Conservation (phyloP, 2,888 invertebrate species). For the Globia sparganii region DNA sequence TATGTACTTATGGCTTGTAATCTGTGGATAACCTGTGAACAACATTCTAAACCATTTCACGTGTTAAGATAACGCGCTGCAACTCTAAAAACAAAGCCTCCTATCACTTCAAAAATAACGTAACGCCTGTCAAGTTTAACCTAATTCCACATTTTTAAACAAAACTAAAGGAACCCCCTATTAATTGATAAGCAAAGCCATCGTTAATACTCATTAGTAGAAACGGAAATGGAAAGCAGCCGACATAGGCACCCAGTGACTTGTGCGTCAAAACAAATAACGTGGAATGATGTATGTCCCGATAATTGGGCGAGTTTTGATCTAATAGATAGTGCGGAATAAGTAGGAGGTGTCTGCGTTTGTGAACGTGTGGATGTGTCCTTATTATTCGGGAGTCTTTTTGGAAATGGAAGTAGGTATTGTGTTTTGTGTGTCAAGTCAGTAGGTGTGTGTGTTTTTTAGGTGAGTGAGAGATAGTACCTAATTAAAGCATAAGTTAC, state of each 20-base stretch:
- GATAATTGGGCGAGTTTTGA: slow-evolving; percentile 85
- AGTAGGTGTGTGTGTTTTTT: neutral
- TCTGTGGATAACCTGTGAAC: slow-evolving; percentile 1
- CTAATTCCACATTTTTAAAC: slow-evolving; percentile 50
- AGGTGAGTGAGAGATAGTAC: neutral
- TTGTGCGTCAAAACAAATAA: slow-evolving; percentile 86
- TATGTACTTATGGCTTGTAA: neutral
- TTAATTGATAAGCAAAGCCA: slow-evolving; percentile 62
- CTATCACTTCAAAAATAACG: slow-evolving; percentile 17
- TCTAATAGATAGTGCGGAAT: slow-evolving; percentile 76
- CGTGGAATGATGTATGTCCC: slow-evolving; percentile 83
- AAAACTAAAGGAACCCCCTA: slow-evolving; percentile 40
- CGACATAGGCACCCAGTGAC: slow-evolving; percentile 58
- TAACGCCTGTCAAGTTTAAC: slow-evolving; percentile 35
- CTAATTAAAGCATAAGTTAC: neutral
- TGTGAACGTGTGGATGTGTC: slow-evolving; percentile 36
- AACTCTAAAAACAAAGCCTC: slow-evolving; percentile 1
- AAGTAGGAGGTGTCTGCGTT: slow-evolving; percentile 59
- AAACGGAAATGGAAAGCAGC: slow-evolving; percentile 66
- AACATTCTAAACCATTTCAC: slow-evolving; percentile 9
- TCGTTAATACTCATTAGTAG: slow-evolving; percentile 67
- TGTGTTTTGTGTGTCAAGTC: neutral
- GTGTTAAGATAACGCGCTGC: neutral
- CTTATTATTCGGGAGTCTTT: neutral
- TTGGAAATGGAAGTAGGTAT: neutral